These are phyloP conservation scores for Oncorhynchus mykiss DNA, from an alignment of 2,113 vertebrate genomes.

Conservation along the genomic window DNA sequence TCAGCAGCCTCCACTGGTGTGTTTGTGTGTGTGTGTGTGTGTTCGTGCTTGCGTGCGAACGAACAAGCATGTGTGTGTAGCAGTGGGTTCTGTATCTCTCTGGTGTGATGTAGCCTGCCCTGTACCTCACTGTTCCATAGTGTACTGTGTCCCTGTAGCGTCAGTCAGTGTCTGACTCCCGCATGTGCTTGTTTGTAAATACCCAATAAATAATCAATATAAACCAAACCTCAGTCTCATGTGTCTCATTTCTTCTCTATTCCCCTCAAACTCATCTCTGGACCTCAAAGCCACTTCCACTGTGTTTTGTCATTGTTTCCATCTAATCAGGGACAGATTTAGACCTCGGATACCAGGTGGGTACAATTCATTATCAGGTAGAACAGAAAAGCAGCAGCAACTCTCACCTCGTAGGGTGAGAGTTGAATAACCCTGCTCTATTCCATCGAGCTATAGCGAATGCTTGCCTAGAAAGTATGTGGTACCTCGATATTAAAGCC, in stretches of 20 bases:
- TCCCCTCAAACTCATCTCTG: not conserved
- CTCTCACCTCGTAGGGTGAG: too few species aligned
- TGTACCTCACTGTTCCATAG: constrained; percentile 55
- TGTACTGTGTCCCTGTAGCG: constrained; percentile 62
- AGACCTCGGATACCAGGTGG: too few species aligned
- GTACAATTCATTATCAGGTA: too few species aligned
- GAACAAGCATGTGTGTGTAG: constrained; percentile 47
- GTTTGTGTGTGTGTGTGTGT: too few species aligned
- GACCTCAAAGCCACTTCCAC: too few species aligned
- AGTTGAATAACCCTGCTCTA: too few species aligned
- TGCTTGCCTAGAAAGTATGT: too few species aligned
- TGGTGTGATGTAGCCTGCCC: constrained; percentile 68
- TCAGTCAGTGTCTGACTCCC: constrained; percentile 62
- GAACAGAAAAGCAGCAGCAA: too few species aligned
- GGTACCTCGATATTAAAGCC: not conserved
- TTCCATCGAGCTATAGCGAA: too few species aligned
- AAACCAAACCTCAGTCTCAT: constrained; percentile 43
- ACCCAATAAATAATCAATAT: constrained; percentile 71
- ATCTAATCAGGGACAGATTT: too few species aligned
- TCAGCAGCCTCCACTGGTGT: not conserved
- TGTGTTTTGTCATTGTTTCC: too few species aligned
- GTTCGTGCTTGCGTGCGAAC: constrained; percentile 30
- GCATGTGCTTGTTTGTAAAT: constrained; percentile 84
- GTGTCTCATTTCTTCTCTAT: constrained; percentile 20
- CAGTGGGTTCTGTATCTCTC: constrained; percentile 53